Evolutionary conservation across 2,113 vertebrate species (phyloP), one percentile per base, ranked within the genome.

Genomic region (Euleptes europaea): DNA sequence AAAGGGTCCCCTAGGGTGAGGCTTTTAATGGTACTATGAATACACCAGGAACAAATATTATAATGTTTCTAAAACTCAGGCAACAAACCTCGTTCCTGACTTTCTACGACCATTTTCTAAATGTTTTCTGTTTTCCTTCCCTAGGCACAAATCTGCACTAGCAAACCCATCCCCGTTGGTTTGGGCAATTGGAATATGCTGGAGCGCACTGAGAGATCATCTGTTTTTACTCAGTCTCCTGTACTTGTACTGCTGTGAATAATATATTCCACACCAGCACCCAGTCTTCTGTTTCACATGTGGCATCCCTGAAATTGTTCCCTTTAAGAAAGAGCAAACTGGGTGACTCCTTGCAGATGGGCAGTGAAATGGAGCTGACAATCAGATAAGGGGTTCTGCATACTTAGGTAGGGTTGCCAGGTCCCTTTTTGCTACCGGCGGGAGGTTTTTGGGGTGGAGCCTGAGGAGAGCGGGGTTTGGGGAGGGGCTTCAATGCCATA

Each of bases 1-100:
- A 78, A 76, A 86, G 1, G 57, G 79, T 75, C 84, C 84, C 7
- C 12, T 85, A 86, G 4, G 0, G 0, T 83, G 49, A 80, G 1
- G 70, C 44, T 90, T 92, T 65, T 40, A 78, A 75, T 35, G n/a
- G 31, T 31, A 23, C 47, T 14, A 66, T 40, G 57, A 67, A 77
- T 81, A 0, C 21, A 63, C 0, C 44, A 77, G 78, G 76, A 80
- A 26, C 7, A 82, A 85, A 72, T 72, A 15, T 49, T 84, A 11
- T 7, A 73, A 63, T 66, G 28, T 21, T 84, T 86, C n/a, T 67
- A 83, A 87, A 80, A 66, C 54, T 26, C 8, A 49, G 26, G 28
- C 14, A 67, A 9, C n/a, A 75, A 51, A 83, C n/a, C 79, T 47
- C 21, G 47, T 28, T 81, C 13, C 28, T 1, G 71, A 12, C 78